These are phyloP conservation scores for Eulemur rubriventer DNA, from an alignment of 2,797 vertebrate genomes.

Conservation along the genomic window DNA sequence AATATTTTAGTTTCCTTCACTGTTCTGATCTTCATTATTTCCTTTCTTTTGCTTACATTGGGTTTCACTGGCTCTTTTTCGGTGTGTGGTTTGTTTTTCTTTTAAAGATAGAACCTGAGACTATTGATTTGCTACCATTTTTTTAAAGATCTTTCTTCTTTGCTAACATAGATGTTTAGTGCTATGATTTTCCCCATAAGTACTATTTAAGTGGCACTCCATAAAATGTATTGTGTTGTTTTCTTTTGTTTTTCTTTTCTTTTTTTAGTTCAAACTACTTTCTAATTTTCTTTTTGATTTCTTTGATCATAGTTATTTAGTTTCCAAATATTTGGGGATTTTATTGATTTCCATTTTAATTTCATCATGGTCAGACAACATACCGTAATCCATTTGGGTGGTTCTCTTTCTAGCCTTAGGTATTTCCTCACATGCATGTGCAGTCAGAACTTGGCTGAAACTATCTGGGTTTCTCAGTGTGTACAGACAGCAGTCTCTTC, in stretches of 20 bases:
- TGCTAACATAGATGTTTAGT: neutral
- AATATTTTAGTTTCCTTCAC: neutral
- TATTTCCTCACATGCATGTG: neutral
- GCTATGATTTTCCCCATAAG: neutral
- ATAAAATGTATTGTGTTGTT: neutral
- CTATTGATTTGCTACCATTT: neutral
- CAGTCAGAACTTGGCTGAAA: neutral
- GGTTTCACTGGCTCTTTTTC: neutral
- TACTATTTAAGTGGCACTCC: neutral
- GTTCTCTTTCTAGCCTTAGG: neutral
- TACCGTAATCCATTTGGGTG: neutral
- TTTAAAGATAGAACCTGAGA: neutral
- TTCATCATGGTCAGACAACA: neutral
- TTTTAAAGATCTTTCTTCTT: slow-evolving; percentile 3
- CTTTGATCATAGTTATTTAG: neutral
- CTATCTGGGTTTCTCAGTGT: neutral
- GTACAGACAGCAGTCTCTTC: neutral
- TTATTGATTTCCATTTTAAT: slow-evolving; percentile 20
- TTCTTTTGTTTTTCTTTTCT: neutral
- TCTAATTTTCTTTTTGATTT: neutral
- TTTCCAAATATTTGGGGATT: neutral
- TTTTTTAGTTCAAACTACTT: neutral
- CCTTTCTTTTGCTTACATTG: neutral
- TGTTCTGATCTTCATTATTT: neutral
- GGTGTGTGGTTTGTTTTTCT: neutral